Base-by-base conservation (phyloP, 1,140 invertebrate genomes). In the Acyrthosiphon pisum region DNA sequence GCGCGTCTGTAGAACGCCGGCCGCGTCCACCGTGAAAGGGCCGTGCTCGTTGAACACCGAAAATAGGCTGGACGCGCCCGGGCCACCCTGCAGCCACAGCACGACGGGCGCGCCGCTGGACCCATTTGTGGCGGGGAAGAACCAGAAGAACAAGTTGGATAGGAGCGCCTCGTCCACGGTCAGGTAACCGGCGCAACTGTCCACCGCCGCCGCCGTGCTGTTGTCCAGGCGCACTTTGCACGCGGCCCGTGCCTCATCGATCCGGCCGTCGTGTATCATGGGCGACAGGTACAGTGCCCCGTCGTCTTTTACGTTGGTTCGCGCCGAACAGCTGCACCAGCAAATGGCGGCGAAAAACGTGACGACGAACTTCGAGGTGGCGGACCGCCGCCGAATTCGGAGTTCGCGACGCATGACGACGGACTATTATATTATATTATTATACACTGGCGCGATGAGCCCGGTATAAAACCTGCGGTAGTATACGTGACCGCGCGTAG, bases 41-140 rank as follows among this genome's bases (percentile, higher is more conserved):
- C 94, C 94, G 94, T 97, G 96, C 95, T 98, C 97, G 3, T 96
- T 95, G 95, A 98, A 98, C 18, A 98, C 95, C 0, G 97, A 97
- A 94, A 97, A 97, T n/a, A 98, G 94, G 0, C 97, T 97, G 7
- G 96, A 95, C 0, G 96, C 95, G 4, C 97, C 97, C 4, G 97
- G 97, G 0, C 97, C 97, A 60, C 97, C 97, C 95, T 98, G 97
- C 23, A 98, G 95, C 97, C 97, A 98, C 41, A 98, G 94, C 14
- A 97, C 93, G 11, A 98, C 96, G 14, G 97, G 97, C 11, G 96
- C 96, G 48, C 94, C 93, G 68, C 93, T 95, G 84, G 93, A 94
- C 94, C 86, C 95, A 94, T 7, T 94, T 95, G 94, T 95, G 0
- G 97, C 95, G 44, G 97, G 97, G 94, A 97, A 97, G 94, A 97